A percentile compares a stretch with the other conserved stretches of the same genome.
Conservation (phyloP, 1,140 invertebrate species). For the Lerema accius region DNA sequence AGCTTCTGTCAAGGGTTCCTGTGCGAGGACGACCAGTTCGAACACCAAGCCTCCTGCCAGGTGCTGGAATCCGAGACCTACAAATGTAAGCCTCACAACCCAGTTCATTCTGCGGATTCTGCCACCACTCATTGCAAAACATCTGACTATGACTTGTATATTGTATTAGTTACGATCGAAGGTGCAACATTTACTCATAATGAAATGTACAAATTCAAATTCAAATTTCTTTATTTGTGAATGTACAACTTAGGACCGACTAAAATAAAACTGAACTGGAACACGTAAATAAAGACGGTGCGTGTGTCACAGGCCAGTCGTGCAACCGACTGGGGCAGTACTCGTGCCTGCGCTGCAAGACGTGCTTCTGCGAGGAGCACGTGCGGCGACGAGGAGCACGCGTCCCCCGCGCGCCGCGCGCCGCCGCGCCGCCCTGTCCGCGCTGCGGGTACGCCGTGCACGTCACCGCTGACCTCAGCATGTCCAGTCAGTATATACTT, state of each 20-base stretch:
- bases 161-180: no score
- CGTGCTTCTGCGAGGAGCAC: conserved; percentile 98
- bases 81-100: conserved; percentile 96
- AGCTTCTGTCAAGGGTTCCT: conserved; percentile 95
- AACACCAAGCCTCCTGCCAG: conserved; percentile 98
- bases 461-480: conserved; percentile 96
- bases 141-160: no score
- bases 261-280: no score
- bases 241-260: no score
- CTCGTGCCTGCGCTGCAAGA: conserved; percentile 97
- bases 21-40: conserved; percentile 99
- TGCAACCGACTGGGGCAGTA: conserved; percentile 97
- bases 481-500: conserved; percentile 97
- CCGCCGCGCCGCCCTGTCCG: conserved; percentile 95
- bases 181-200: no score
- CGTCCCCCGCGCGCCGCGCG: conserved; percentile 81
- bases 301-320: conserved; percentile 87
- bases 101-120: no score
- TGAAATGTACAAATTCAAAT: no score
- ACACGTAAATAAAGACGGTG: no score
- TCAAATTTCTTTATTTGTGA: no score
- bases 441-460: conserved; percentile 96
- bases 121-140: no score
- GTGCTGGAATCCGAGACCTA: conserved; percentile 95
- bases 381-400: conserved; percentile 85